Percentiles rank a stretch among this genome's conserved stretches.
Conservation (phyloP, 1,140 invertebrate genomes). For the Ceratosolen solmsi region DNA sequence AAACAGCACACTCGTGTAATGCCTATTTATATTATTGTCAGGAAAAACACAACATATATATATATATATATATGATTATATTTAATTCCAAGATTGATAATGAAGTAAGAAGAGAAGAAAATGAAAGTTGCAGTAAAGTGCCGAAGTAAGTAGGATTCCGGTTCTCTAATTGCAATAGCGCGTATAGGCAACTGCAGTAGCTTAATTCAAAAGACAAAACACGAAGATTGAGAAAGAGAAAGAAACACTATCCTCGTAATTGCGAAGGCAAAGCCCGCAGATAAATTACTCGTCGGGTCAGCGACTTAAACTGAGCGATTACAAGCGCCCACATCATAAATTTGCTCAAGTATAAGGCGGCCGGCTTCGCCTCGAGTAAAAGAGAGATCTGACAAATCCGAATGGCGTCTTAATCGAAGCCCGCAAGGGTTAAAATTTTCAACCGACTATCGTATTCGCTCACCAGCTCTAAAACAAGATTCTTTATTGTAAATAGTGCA, state of each 20-base stretch:
- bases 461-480: too few species aligned
- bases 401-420: conserved; percentile 11
- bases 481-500: too few species aligned
- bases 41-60: too few species aligned
- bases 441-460: too few species aligned
- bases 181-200: conserved; percentile 13
- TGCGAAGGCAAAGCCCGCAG: conserved; percentile 56
- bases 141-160: conserved; percentile 9
- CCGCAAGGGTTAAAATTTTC: too few species aligned
- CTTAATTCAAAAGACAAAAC: conserved; percentile 25
- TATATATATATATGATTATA: too few species aligned
- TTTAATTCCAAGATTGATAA: not conserved
- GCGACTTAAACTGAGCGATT: conserved; percentile 50
- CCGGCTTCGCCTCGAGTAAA: not conserved
- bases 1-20: too few species aligned
- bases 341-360: conserved; percentile 55
- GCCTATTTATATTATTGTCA: too few species aligned
- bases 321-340: conserved; percentile 53
- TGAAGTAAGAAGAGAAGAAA: not conserved
- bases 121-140: conserved; percentile 4
- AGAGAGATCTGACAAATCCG: conserved; percentile 45
- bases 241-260: conserved; percentile 57
- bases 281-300: conserved; percentile 55
- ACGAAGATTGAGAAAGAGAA: conserved; percentile 14
- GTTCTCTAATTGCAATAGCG: conserved; percentile 20